A percentile compares a stretch with the other conserved stretches of the same genome.
Evolutionary conservation across 92 coral and sea anemone genomes (phyloP).

Genomic region (Paramuricea clavata): DNA sequence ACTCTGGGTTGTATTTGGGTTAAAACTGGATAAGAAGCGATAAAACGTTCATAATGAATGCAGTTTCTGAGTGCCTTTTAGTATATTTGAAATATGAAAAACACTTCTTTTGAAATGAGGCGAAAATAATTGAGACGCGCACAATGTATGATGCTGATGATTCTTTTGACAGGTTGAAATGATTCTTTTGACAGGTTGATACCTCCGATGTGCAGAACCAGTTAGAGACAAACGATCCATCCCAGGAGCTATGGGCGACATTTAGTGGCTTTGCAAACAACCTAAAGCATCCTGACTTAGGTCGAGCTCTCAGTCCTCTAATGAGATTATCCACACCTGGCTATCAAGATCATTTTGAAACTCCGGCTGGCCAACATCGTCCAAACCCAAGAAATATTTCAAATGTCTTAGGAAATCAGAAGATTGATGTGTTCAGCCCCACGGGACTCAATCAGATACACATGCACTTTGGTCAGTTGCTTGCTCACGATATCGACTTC

Average conservation of each 20-base stretch:
- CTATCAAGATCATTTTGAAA: slow-evolving; percentile 86
- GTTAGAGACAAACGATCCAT: slow-evolving; percentile 36
- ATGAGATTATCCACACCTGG: slow-evolving; percentile 78
- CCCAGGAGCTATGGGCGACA: slow-evolving; percentile 76
- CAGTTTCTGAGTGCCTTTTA: no score
- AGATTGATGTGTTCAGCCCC: slow-evolving; percentile 75
- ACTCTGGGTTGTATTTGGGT: no score
- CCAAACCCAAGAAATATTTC: slow-evolving; percentile 90
- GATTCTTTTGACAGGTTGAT: slow-evolving; percentile 18
- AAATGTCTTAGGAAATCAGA: slow-evolving; percentile 90
- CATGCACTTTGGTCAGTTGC: slow-evolving; percentile 93
- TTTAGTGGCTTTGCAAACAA: slow-evolving; percentile 87
- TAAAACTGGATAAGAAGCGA: no score
- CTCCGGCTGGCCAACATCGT: slow-evolving; percentile 87
- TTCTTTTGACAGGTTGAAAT: no score
- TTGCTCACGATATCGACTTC: slow-evolving; percentile 98
- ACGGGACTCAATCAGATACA: slow-evolving; percentile 91
- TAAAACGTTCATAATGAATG: no score
- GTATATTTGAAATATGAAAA: no score
- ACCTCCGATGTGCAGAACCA: slow-evolving; percentile 9
- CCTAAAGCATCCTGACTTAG: slow-evolving; percentile 81
- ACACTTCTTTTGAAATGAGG: no score
- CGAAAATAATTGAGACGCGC: no score
- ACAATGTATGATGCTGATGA: not conserved
- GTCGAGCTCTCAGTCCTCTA: slow-evolving; percentile 92